Conservation (phyloP, 1,140 invertebrate species). For the Drosophila oshimai region DNA sequence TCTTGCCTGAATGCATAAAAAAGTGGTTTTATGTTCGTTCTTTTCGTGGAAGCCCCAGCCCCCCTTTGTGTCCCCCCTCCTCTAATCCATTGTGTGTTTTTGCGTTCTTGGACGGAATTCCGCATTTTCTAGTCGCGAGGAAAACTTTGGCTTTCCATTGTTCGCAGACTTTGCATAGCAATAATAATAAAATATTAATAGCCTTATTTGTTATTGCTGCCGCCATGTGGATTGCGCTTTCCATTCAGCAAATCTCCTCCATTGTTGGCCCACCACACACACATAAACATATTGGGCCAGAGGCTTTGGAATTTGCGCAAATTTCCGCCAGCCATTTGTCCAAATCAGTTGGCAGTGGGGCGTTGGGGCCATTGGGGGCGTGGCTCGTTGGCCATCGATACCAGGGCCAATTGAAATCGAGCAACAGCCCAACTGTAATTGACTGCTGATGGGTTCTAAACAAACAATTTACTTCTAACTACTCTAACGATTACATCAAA, state of each 20-base stretch:
- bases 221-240: slow-evolving; percentile 14
- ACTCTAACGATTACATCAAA: neutral
- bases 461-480: slow-evolving; percentile 1
- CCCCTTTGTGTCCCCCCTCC: neutral
- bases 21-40: slow-evolving; percentile 9
- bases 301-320: slow-evolving; percentile 56
- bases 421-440: slow-evolving; percentile 12
- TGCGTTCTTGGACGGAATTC: slow-evolving; percentile 47
- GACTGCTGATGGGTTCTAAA: slow-evolving; percentile 2
- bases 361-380: slow-evolving; percentile 11
- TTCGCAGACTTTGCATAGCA: slow-evolving; percentile 65
- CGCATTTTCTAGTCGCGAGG: slow-evolving; percentile 47
- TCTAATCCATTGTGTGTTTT: slow-evolving; percentile 49
- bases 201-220: slow-evolving; percentile 60
- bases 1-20: slow-evolving; percentile 37
- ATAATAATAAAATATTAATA: slow-evolving; percentile 77
- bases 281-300: slow-evolving; percentile 6
- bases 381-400: slow-evolving; percentile 38
- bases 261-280: slow-evolving; percentile 16
- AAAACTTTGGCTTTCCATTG: slow-evolving; percentile 53
- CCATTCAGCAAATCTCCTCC: slow-evolving; percentile 29
- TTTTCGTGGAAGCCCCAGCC: neutral
- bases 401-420: slow-evolving; percentile 30
- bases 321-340: slow-evolving; percentile 62
- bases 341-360: slow-evolving; percentile 48